Base-by-base conservation (phyloP, 1,140 invertebrate genomes). In the Diploscapter pachys region DNA sequence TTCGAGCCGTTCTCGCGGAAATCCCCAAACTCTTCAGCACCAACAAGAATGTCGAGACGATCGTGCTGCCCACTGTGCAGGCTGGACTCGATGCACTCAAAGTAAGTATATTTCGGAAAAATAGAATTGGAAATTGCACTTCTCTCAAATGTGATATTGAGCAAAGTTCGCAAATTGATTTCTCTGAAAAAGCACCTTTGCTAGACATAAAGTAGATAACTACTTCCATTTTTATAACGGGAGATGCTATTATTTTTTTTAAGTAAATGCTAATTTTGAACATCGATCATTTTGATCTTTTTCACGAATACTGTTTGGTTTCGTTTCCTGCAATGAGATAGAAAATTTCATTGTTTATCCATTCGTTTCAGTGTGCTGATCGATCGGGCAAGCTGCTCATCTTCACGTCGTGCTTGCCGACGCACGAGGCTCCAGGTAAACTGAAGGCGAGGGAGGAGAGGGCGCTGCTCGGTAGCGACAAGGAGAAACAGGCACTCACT, bases 361-460 rank as follows among this genome's bases (percentile, higher is more conserved):
- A 31, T 31, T 31, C 31, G 6, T 6, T 69, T 69, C 9, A 71
- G 89, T 93, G 92, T 0, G 92, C 94, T 0, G 93, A 95, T 79
- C 91, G 94, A 80, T 87, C 91, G 49, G 97, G 97, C 4, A 98
- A 99, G 88, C 87, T 99, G 63, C 89, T 98, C 75, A 90, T 99
- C 53, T 98, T 99, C 87, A 94, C 98, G 88, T 96, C 95, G 0
- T 92, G 93, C 8, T 87, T 99, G 67, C 97, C 97, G 2, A 92
- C 91, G 57, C 91, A 91, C 54, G 93, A 96, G 80, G 95, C 94
- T 3, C 95, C 95, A 2, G 97, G 96, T 31, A 95, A 96, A 87
- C 89, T 99, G 48, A 93, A 92, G 86, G 96, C 95, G 87, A 89
- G 96, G 57, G 96, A 99, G 85, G 96, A 99, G 86, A 89, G 95